phyloP scores from a whole-genome alignment of 2,888 invertebrate species.

The Leistus spinibarbis region DNA sequence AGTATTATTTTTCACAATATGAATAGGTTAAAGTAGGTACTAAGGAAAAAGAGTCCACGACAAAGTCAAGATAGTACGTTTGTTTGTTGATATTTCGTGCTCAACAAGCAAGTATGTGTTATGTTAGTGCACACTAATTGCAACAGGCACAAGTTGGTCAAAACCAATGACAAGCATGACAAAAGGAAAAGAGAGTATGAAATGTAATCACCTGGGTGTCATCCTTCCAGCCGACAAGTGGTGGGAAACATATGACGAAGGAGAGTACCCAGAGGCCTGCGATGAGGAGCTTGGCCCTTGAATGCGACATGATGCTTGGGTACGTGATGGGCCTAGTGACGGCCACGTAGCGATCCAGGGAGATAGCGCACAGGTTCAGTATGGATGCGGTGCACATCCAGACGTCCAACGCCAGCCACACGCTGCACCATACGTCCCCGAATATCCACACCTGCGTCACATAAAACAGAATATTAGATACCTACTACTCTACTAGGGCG shows the following conservation, averaged over 20 bases:
- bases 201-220: slow-evolving; percentile 61
- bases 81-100: neutral
- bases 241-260: slow-evolving; percentile 96
- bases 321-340: slow-evolving; percentile 96
- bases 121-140: neutral
- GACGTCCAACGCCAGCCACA: slow-evolving; percentile 97
- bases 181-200: neutral
- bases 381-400: slow-evolving; percentile 99
- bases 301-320: slow-evolving; percentile 87
- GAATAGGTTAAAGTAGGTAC: no score
- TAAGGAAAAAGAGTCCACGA: no score
- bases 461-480: neutral
- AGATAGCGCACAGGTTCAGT: slow-evolving; percentile 94
- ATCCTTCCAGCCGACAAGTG: slow-evolving; percentile 92
- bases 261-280: slow-evolving; percentile 94
- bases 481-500: neutral
- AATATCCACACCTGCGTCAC: slow-evolving; percentile 88
- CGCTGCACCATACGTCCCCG: slow-evolving; percentile 93
- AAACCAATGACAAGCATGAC: neutral
- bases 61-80: no score
- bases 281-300: slow-evolving; percentile 84
- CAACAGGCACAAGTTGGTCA: neutral
- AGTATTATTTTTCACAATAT: no score
- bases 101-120: neutral
- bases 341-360: slow-evolving; percentile 93